These are phyloP conservation scores for Indicator maculatus DNA, from an alignment of 2,113 vertebrate species.

Conservation along the genomic window DNA sequence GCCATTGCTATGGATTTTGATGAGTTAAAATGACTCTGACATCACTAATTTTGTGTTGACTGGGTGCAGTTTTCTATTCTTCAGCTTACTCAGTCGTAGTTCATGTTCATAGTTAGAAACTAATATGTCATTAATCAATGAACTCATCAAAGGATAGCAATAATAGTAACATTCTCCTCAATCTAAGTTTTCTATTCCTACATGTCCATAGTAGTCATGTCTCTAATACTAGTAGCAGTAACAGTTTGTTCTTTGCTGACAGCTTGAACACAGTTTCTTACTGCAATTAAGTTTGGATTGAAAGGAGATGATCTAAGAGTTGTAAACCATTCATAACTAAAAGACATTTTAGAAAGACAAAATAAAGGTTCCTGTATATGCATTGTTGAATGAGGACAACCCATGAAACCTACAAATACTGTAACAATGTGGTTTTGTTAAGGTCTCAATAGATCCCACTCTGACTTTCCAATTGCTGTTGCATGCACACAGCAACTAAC, in stretches of 20 bases:
- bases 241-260: not conserved
- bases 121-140: not conserved
- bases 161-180: not conserved
- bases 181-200: not conserved
- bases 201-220: not conserved
- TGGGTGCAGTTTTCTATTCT: not conserved
- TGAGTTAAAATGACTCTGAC: not conserved
- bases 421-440: not conserved
- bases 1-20: not conserved
- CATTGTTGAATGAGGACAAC: not conserved
- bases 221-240: not conserved
- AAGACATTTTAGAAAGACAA: not conserved
- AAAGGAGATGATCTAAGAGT: not conserved
- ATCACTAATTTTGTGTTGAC: not conserved
- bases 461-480: not conserved
- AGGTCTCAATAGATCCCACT: not conserved
- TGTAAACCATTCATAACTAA: not conserved
- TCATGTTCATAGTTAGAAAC: not conserved
- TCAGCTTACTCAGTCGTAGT: not conserved
- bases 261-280: not conserved
- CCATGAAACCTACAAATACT: not conserved
- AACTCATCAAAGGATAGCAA: not conserved
- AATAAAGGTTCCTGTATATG: not conserved
- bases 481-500: not conserved
- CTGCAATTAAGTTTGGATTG: not conserved